Evolutionary conservation across 2,888 invertebrate species (phyloP).

Genomic region (Schizaphis graminum): DNA sequence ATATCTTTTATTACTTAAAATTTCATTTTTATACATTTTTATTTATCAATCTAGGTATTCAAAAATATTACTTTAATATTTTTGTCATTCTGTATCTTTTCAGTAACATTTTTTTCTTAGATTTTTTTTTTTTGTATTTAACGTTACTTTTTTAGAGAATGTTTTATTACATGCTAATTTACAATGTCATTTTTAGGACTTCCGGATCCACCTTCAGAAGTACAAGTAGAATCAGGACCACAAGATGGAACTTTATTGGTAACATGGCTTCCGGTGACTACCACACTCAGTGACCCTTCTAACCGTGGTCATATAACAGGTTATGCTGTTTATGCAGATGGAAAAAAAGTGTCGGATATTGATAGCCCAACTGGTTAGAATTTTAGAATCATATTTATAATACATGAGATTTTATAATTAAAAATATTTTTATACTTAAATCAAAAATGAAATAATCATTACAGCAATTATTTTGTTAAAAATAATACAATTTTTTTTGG

Average conservation of each 20-base stretch:
- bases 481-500: not conserved
- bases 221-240: slow-evolving; percentile 96
- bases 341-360: slow-evolving; percentile 94
- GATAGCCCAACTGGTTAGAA: slow-evolving; percentile 85
- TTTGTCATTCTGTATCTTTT: not conserved
- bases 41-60: not conserved
- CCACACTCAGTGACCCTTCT: slow-evolving; percentile 77
- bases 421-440: not conserved
- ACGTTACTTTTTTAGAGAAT: not conserved
- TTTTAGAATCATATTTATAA: slow-evolving; percentile 1
- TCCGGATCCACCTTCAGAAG: slow-evolving; percentile 78
- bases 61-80: not conserved
- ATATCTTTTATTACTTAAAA: not conserved
- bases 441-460: not conserved
- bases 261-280: slow-evolving; percentile 97
- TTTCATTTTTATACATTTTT: not conserved
- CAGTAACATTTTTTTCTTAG: slow-evolving; percentile 38
- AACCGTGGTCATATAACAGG: slow-evolving; percentile 83
- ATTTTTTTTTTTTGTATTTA: slow-evolving; percentile 16
- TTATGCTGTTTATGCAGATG: slow-evolving; percentile 97
- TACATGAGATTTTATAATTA: not conserved
- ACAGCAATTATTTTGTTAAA: not conserved
- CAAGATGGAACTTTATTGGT: slow-evolving; percentile 98
- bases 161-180: slow-evolving; percentile 15
- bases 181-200: slow-evolving; percentile 71